phyloP scores from a whole-genome alignment of 1,140 invertebrate species.

The Drosophila willistoni region DNA sequence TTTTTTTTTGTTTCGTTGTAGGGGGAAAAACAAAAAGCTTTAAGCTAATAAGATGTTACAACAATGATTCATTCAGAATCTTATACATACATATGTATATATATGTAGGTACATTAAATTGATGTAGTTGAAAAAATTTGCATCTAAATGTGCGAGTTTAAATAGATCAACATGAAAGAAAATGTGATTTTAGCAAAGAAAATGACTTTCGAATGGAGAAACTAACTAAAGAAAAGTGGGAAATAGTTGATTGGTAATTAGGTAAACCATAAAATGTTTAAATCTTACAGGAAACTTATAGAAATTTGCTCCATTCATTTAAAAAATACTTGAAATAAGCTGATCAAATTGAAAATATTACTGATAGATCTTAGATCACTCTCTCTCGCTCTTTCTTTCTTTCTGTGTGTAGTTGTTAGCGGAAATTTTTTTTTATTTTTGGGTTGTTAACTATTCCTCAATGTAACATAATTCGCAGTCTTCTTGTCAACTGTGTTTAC shows the following conservation, averaged over 20 bases:
- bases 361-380: too few relatives aligned
- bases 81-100: neutral
- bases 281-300: too few relatives aligned
- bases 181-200: neutral
- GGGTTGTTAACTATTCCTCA: too few relatives aligned
- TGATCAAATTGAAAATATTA: too few relatives aligned
- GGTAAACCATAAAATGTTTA: too few relatives aligned
- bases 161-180: neutral
- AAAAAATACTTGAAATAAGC: too few relatives aligned
- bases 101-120: neutral
- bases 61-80: conserved; percentile 10
- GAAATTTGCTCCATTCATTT: too few relatives aligned
- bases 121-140: neutral
- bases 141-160: neutral
- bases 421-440: too few relatives aligned
- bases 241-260: too few relatives aligned
- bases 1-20: too few relatives aligned
- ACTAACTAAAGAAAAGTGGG: neutral
- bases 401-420: too few relatives aligned
- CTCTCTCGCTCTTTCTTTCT: too few relatives aligned
- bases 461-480: neutral
- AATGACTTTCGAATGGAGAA: neutral
- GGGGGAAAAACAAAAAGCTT: conserved; percentile 22
- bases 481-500: conserved; percentile 1
- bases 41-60: neutral